Conservation (phyloP, 2,113 vertebrate species). For the Sarotherodon lohbergeri region DNA sequence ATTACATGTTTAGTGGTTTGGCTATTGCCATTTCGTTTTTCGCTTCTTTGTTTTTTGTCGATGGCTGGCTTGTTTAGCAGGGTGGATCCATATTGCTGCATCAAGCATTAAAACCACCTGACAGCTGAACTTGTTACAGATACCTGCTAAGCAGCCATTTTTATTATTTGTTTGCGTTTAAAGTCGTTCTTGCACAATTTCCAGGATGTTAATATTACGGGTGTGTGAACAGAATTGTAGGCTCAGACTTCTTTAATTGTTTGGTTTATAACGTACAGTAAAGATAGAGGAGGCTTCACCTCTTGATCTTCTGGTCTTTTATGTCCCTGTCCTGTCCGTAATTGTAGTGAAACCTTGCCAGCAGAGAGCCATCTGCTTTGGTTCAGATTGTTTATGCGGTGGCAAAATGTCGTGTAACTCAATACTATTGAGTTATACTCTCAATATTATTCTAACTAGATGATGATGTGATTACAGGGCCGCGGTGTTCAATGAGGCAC, state of each 20-base stretch:
- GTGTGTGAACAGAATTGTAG: not conserved
- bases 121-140: not conserved
- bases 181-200: not conserved
- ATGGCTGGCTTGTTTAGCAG: not conserved
- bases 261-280: not conserved
- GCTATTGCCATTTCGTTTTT: not conserved
- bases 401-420: constrained; percentile 29
- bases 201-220: not conserved
- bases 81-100: not conserved
- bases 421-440: constrained; percentile 17
- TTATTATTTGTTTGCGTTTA: not conserved
- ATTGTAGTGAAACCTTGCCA: not conserved
- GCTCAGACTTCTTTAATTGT: not conserved
- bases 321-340: not conserved
- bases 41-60: not conserved
- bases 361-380: constrained; percentile 5
- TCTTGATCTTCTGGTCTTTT: not conserved
- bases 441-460: constrained; percentile 41
- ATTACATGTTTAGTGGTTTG: not conserved
- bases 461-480: constrained; percentile 82
- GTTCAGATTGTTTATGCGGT: constrained; percentile 7
- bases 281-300: not conserved
- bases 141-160: not conserved
- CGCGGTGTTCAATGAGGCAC: constrained; percentile 81
- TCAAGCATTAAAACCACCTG: not conserved